Conservation (phyloP, 1,140 invertebrate species). For the Brachionus calyciflorus region DNA sequence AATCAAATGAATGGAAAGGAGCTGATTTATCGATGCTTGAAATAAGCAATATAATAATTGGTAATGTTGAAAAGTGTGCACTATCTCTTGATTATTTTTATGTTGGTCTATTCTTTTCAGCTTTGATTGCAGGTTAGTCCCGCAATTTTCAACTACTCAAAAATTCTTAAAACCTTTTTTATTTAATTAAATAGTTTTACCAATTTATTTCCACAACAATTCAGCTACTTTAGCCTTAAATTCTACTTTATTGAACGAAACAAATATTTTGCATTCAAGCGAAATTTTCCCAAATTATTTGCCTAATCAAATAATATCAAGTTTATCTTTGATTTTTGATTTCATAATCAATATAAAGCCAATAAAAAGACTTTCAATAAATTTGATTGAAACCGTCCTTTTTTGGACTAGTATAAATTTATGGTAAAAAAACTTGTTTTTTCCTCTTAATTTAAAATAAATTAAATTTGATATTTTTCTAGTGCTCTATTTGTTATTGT, state of each 20-base stretch:
- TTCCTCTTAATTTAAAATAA: neutral
- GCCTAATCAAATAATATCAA: neutral
- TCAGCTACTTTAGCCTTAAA: neutral
- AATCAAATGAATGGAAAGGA: slow-evolving; percentile 43
- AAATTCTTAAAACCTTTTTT: neutral
- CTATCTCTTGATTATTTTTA: slow-evolving; percentile 40
- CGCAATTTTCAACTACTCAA: too few species aligned
- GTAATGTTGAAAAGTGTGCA: slow-evolving; percentile 13
- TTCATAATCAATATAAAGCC: neutral
- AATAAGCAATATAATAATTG: slow-evolving; percentile 37
- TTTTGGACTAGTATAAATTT: slow-evolving; percentile 5
- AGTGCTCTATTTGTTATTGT: neutral
- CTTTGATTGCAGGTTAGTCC: neutral
- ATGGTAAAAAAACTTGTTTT: neutral
- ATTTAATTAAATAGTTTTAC: neutral
- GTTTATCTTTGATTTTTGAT: neutral
- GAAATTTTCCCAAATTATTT: neutral
- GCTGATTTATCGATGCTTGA: slow-evolving; percentile 45
- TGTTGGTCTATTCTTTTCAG: slow-evolving; percentile 1
- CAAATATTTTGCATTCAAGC: neutral
- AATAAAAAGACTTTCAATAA: neutral
- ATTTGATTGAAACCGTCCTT: neutral
- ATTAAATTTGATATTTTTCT: neutral
- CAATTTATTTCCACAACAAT: slow-evolving; percentile 2
- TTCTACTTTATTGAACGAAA: neutral